Base-by-base conservation (phyloP, 2,888 invertebrate species). In the Heliconius cydno region DNA sequence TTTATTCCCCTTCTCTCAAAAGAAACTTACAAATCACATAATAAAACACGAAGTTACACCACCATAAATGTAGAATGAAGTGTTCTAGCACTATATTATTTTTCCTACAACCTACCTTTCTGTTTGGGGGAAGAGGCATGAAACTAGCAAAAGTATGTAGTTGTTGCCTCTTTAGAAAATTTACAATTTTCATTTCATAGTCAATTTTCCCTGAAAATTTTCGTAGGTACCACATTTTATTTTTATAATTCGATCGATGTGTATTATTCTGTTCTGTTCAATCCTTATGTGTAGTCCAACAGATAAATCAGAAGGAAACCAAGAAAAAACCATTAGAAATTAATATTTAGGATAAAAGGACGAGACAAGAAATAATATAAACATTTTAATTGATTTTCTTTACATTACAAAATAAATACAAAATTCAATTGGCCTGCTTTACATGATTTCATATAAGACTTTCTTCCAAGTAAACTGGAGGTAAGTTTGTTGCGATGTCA, bases 401-500 rank as follows among this genome's bases (percentile, higher is more conserved):
- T 25, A 63, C 63, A 25, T 25, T 30, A 28, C 6, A 22, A 38
- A 38, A 38, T 68, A 70, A 6, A 15, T 41, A 70, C 25, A 41
- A 70, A 70, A 70, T 70, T 67, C n/a, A 6, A 66, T 66, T 28
- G 15, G 28, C 25, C 28, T 30, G 28, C 13, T 2, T 46, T 57
- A 3, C 57, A 57, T 57, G 57, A 57, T 60, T 60, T 46, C 76
- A 80, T 77, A 70, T 68, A 41, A 83, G 70, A 52, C 41, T 83
- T 81, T 90, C 89, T 63, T 82, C 84, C 22, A 83, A 81, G 73
- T 91, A 89, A n/a, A 87, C 85, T 2, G 88, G 83, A 1, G 93
- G 93, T 65, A 94, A 82, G 84, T 92, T 87, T 7, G 84, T 68
- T 2, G 90, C 83, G 28, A 94, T 84, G 13, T 93, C 92, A 19